phyloP scores from a whole-genome alignment of 2,888 invertebrate genomes.

The Andrena flavipes region DNA sequence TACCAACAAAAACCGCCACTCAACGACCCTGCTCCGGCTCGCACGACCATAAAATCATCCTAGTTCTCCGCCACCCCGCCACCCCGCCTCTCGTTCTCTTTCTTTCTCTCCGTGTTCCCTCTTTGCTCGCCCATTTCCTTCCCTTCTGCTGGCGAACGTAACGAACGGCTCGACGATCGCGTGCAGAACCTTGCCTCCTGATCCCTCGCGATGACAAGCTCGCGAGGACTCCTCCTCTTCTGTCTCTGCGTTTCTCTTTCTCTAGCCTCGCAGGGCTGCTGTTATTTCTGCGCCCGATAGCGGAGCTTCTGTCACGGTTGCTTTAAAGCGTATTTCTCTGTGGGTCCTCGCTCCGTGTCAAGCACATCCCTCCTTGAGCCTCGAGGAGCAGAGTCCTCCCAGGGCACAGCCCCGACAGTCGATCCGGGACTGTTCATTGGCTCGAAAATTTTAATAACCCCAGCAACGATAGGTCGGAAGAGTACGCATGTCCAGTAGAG shows the following conservation, averaged over 20 bases:
- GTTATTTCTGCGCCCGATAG: constrained; percentile 21
- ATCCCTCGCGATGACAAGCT: constrained; percentile 49
- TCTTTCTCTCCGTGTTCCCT: constrained; percentile 1
- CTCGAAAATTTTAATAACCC: constrained; percentile 83
- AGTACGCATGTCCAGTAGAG: constrained; percentile 82
- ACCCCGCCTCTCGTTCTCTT: constrained; percentile 34
- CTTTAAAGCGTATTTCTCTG: neutral
- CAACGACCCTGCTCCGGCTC: constrained; percentile 77
- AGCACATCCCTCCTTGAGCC: constrained; percentile 2
- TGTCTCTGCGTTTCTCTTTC: neutral
- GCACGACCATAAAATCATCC: constrained; percentile 80
- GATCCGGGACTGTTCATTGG: constrained; percentile 78
- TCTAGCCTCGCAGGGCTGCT: neutral
- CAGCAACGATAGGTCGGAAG: constrained; percentile 80
- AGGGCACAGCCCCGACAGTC: constrained; percentile 59
- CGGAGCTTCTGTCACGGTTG: neutral
- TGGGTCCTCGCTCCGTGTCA: neutral
- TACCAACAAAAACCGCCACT: constrained; percentile 80
- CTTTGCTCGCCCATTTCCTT: constrained; percentile 5
- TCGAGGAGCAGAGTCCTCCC: constrained; percentile 14
- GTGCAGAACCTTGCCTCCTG: constrained; percentile 38
- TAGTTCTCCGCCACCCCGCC: constrained; percentile 73
- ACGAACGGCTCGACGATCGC: constrained; percentile 52
- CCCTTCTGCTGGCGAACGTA: constrained; percentile 39
- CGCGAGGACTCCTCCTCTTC: constrained; percentile 22